A percentile compares a stretch with the other conserved stretches of the same genome.
Conservation (phyloP, 2,888 invertebrate species). For the Athalia circularis region DNA sequence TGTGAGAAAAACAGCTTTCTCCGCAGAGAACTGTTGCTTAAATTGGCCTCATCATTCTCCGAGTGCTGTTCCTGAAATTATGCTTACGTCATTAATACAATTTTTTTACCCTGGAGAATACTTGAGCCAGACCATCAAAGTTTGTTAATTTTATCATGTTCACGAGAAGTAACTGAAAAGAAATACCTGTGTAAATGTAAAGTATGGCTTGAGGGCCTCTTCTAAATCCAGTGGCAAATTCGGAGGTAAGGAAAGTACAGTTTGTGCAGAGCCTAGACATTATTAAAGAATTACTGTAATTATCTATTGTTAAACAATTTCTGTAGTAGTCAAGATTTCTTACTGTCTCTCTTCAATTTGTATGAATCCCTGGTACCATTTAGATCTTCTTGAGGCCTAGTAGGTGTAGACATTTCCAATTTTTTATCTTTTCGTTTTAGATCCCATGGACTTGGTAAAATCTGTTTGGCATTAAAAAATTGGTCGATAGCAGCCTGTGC, state of each 20-base stretch:
- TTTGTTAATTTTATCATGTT: neutral
- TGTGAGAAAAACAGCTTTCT: slow-evolving; percentile 68
- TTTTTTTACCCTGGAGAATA: too few relatives aligned
- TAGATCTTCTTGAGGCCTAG: slow-evolving; percentile 51
- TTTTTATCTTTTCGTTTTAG: slow-evolving; percentile 52
- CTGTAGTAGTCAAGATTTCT: slow-evolving; percentile 37
- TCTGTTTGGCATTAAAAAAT: slow-evolving; percentile 77
- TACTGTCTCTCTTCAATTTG: slow-evolving; percentile 65
- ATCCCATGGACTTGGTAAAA: slow-evolving; percentile 78
- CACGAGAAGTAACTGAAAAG: slow-evolving; percentile 24
- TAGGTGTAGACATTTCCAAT: slow-evolving; percentile 57
- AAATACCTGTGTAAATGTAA: slow-evolving; percentile 76
- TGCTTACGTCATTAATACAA: slow-evolving; percentile 2
- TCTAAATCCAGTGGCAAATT: slow-evolving; percentile 80
- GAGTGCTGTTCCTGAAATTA: slow-evolving; percentile 64
- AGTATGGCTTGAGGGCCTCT: slow-evolving; percentile 79
- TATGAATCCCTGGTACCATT: slow-evolving; percentile 53
- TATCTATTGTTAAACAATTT: neutral
- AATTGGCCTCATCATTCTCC: slow-evolving; percentile 67
- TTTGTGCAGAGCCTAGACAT: slow-evolving; percentile 79
- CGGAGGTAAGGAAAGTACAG: slow-evolving; percentile 80
- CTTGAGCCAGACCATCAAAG: neutral
- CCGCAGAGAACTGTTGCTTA: slow-evolving; percentile 67
- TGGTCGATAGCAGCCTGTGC: slow-evolving; percentile 82
- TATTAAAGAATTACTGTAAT: slow-evolving; percentile 53